phyloP scores from a whole-genome alignment of 2,888 invertebrate species.

The Macaria liturata region DNA sequence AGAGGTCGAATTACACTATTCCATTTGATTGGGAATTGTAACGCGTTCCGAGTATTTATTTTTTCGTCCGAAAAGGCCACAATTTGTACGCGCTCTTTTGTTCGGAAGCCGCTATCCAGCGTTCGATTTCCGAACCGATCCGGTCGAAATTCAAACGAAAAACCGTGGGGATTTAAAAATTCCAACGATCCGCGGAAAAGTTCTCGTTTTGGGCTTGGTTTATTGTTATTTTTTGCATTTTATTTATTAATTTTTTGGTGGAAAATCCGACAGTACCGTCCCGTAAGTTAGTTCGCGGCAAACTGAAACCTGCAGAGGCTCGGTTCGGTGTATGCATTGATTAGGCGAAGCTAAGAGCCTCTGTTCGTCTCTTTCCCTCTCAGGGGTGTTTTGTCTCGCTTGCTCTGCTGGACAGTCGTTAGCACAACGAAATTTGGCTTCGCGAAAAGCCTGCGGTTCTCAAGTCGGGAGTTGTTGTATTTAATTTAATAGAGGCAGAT shows the following conservation, averaged over 20 bases:
- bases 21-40: background rate
- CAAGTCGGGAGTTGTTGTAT: constrained; percentile 43
- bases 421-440: constrained; percentile 76
- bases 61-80: constrained; percentile 48
- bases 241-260: constrained; percentile 44
- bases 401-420: constrained; percentile 54
- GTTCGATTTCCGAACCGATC: constrained; percentile 38
- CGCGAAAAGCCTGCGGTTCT: constrained; percentile 58
- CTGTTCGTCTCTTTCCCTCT: constrained; percentile 52
- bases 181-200: constrained; percentile 19
- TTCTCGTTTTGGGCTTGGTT: constrained; percentile 26
- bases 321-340: constrained; percentile 74
- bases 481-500: constrained; percentile 13
- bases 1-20: background rate
- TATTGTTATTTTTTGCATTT: constrained; percentile 38
- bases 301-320: constrained; percentile 71
- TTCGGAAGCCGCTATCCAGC: constrained; percentile 41
- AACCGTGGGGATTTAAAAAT: constrained; percentile 15
- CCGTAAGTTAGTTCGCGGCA: constrained; percentile 52
- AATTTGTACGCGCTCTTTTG: constrained; percentile 55
- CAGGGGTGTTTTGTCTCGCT: constrained; percentile 44
- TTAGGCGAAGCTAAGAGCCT: constrained; percentile 71
- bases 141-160: constrained; percentile 28
- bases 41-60: constrained; percentile 3
- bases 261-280: constrained; percentile 51